Percentiles rank a stretch among this genome's conserved stretches.
Evolutionary conservation across 2,113 vertebrate species (phyloP).

Genomic region (Pachycephala philippinensis): DNA sequence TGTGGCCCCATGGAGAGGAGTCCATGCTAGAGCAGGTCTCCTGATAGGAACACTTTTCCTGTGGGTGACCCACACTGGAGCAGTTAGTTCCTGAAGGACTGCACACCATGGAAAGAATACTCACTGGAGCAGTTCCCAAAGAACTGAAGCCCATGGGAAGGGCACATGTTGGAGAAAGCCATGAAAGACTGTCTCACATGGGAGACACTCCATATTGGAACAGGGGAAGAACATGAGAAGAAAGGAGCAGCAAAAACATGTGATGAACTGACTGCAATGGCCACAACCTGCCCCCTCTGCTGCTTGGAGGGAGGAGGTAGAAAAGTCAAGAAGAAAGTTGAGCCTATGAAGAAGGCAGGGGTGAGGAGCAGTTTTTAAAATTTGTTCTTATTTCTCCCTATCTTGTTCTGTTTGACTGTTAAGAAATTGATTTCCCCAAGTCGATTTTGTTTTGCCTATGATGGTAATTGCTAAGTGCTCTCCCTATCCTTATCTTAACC

Average conservation of each 20-base stretch:
- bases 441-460: not conserved
- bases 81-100: not conserved
- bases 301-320: not conserved
- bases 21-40: not conserved
- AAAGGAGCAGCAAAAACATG: accelerated
- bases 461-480: accelerated
- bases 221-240: not conserved
- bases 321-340: not conserved
- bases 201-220: not conserved
- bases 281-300: not conserved
- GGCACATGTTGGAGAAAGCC: not conserved
- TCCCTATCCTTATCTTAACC: not conserved
- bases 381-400: not conserved
- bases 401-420: not conserved
- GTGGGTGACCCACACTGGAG: not conserved
- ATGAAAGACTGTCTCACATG: not conserved
- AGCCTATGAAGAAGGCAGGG: not conserved
- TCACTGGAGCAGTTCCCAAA: not conserved
- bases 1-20: not conserved
- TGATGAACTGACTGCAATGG: not conserved
- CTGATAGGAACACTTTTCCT: not conserved
- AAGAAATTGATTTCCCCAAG: not conserved
- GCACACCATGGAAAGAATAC: not conserved
- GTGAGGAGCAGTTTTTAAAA: not conserved
- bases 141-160: not conserved